Percentiles rank a stretch among this genome's conserved stretches.
Conservation (phyloP, 2,113 vertebrate species). For the Ovibos moschatus region DNA sequence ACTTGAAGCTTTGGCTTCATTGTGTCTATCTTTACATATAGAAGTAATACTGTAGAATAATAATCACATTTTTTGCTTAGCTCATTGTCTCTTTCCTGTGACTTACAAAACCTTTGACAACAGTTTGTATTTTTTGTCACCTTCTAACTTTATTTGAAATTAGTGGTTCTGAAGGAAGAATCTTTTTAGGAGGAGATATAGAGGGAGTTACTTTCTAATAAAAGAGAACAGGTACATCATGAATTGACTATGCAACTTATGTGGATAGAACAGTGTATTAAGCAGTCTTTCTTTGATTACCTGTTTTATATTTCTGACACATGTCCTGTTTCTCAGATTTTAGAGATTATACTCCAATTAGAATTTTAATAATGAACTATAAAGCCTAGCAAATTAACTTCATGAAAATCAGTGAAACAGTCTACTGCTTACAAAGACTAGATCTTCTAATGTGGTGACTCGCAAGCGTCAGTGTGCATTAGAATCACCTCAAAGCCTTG, state of each 20-base stretch:
- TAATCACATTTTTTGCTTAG: background rate
- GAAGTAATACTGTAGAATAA: background rate
- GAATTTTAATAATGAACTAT: slow-evolving; percentile 40
- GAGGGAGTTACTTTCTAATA: background rate
- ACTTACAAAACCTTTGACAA: slow-evolving; percentile 31
- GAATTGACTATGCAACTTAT: background rate
- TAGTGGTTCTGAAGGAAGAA: slow-evolving; percentile 3
- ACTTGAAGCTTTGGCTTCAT: background rate
- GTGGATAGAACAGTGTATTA: background rate
- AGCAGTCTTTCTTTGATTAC: background rate
- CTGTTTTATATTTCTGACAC: background rate
- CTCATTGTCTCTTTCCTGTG: background rate
- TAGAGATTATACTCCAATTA: slow-evolving; percentile 10
- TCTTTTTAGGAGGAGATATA: background rate
- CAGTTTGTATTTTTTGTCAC: background rate
- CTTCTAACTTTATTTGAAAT: slow-evolving; percentile 35
- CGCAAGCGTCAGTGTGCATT: background rate
- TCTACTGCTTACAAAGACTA: background rate
- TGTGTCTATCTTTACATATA: background rate
- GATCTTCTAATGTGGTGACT: background rate
- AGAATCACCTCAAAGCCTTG: background rate
- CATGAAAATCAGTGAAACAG: background rate
- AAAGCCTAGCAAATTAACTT: background rate
- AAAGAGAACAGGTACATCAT: background rate
- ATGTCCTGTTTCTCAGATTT: background rate